phyloP scores from a whole-genome alignment of 2,113 vertebrate species.

The Grammomys surdaster region DNA sequence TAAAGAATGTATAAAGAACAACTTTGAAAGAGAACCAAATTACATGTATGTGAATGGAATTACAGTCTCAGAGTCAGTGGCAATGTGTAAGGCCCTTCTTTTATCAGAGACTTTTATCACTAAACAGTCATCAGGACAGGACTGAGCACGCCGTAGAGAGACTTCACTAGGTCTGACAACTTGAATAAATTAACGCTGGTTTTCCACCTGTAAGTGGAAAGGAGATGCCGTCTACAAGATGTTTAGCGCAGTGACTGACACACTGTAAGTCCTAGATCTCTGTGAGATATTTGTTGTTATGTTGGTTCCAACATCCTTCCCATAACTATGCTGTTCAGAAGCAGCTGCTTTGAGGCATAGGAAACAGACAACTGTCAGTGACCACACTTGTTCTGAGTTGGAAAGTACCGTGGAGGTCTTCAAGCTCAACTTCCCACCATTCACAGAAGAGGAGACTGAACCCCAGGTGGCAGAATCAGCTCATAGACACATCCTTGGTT shows the following conservation, averaged over 20 bases:
- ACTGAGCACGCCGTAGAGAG: background rate
- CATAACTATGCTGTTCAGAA: background rate
- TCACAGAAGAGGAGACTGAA: slow-evolving; percentile 21
- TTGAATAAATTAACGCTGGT: slow-evolving; percentile 43
- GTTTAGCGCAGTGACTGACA: slow-evolving; percentile 44
- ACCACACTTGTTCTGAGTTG: slow-evolving; percentile 21
- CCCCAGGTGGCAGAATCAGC: background rate
- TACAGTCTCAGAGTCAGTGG: background rate
- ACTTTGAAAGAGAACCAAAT: slow-evolving; percentile 20
- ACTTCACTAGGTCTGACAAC: background rate
- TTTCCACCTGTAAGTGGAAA: slow-evolving; percentile 61
- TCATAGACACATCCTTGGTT: background rate
- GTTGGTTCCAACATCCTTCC: background rate
- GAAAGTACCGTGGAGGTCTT: slow-evolving; percentile 72
- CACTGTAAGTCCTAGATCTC: slow-evolving; percentile 15
- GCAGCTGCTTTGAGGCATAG: background rate
- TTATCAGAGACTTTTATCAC: background rate
- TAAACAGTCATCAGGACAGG: background rate
- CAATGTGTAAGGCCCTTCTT: background rate
- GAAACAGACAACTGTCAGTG: slow-evolving; percentile 44
- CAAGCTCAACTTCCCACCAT: slow-evolving; percentile 61
- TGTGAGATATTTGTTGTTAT: background rate
- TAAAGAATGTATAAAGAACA: slow-evolving; percentile 22
- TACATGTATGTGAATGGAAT: background rate
- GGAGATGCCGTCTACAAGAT: background rate